Evolutionary conservation across 2,113 vertebrate genomes (phyloP).

Genomic region (Acrocephalus kingi): DNA sequence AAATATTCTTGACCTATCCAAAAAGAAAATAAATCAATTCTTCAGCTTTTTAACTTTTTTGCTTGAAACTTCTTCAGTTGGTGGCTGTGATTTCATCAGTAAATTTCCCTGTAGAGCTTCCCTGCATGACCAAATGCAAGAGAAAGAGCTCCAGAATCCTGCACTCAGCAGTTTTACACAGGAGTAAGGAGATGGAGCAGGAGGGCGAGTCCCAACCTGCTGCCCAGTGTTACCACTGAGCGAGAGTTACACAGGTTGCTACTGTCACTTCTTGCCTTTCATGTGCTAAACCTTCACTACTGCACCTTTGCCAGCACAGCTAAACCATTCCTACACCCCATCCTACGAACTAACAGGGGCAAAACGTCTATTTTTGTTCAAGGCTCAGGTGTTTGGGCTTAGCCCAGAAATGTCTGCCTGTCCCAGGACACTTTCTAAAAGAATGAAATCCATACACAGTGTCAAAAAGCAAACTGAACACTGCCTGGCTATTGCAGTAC

Average conservation of each 20-base stretch:
- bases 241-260: background rate
- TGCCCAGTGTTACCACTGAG: background rate
- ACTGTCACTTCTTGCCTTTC: background rate
- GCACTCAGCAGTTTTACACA: slow-evolving; percentile 18
- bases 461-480: background rate
- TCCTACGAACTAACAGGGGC: background rate
- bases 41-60: background rate
- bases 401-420: background rate
- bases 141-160: background rate
- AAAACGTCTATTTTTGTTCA: background rate
- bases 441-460: background rate
- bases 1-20: background rate
- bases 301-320: background rate
- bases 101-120: background rate
- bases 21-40: background rate
- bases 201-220: slow-evolving; percentile 8
- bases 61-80: background rate
- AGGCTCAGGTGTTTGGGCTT: background rate
- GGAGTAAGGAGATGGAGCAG: background rate
- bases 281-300: background rate
- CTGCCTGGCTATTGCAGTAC: background rate
- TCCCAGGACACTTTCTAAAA: background rate
- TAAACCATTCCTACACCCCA: background rate
- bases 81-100: background rate
- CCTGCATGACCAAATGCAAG: background rate